phyloP scores from a whole-genome alignment of 2,888 invertebrate species.

The Gortyna flavago region DNA sequence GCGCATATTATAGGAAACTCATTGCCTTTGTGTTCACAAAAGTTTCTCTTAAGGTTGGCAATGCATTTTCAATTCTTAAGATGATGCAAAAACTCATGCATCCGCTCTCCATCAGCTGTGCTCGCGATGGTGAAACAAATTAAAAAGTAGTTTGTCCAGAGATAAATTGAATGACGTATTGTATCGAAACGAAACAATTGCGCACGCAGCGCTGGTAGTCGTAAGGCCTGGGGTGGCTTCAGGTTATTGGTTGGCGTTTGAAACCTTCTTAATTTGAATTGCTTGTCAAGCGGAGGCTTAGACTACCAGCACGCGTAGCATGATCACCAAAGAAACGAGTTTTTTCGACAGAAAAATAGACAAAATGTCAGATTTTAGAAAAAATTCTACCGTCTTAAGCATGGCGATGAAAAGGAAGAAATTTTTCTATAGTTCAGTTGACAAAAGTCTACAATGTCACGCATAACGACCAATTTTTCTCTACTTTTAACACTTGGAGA shows the following conservation, averaged over 20 bases:
- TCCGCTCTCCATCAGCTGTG: not conserved
- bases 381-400: too few relatives aligned
- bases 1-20: not conserved
- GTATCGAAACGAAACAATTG: not conserved
- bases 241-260: not conserved
- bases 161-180: not conserved
- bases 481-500: too few relatives aligned
- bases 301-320: not conserved
- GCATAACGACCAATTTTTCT: too few relatives aligned
- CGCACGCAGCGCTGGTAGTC: too few relatives aligned
- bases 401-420: too few relatives aligned
- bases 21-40: not conserved
- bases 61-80: not conserved
- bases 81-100: too few relatives aligned
- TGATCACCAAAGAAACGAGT: not conserved
- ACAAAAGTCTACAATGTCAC: too few relatives aligned
- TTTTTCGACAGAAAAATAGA: too few relatives aligned
- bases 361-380: too few relatives aligned
- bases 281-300: not conserved
- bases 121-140: not conserved
- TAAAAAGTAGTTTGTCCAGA: not conserved
- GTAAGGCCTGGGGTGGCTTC: not conserved
- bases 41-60: too few relatives aligned
- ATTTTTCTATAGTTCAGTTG: too few relatives aligned
- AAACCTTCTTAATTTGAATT: not conserved